Base-by-base conservation (phyloP, 2,888 invertebrate genomes). In the Argynnis bischoffii region DNA sequence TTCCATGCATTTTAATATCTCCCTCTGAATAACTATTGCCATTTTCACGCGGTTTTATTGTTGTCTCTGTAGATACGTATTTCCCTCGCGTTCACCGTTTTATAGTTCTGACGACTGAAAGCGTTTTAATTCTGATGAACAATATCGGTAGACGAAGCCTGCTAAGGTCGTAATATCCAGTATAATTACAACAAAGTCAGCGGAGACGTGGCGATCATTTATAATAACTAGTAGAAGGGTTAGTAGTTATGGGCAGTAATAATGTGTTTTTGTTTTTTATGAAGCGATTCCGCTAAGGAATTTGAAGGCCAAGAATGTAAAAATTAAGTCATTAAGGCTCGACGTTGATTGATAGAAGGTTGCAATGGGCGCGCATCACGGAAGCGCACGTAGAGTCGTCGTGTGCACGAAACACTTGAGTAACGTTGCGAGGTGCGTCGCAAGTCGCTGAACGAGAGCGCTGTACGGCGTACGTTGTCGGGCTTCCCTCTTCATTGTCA, bases 1-100 rank as follows among this genome's bases (percentile, higher is more conserved):
- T 92, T 90, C 90, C 92, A 92, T 92, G 92, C 92, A 92, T 92
- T 92, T 92, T 92, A 92, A 92, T 92, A 92, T 92, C 92, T 89
- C 91, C 92, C 92, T 89, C 88, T 89, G 91, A 92, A 90, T 88
- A 89, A 90, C 90, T 91, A 88, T 90, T 90, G 92, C 90, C 89
- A 88, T 91, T 92, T 92, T 90, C 90, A 86, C 89, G 89, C 90
- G 88, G 90, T 90, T 91, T 90, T 90, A 89, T 91, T 89, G 87
- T 86, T 79, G 83, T 79, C 81, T 85, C 84, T 84, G 85, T 88
- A 85, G 82, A 79, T 82, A 79, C 80, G 71, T 76, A 74, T 77
- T 73, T 74, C 59, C n/a, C 31, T 57, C 35, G 73, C 65, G 78
- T 81, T 85, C 81, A 83, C 85, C 86, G 86, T 86, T 89, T 86